Conservation (phyloP, 2,797 vertebrate species). For the Molossus molossus region DNA sequence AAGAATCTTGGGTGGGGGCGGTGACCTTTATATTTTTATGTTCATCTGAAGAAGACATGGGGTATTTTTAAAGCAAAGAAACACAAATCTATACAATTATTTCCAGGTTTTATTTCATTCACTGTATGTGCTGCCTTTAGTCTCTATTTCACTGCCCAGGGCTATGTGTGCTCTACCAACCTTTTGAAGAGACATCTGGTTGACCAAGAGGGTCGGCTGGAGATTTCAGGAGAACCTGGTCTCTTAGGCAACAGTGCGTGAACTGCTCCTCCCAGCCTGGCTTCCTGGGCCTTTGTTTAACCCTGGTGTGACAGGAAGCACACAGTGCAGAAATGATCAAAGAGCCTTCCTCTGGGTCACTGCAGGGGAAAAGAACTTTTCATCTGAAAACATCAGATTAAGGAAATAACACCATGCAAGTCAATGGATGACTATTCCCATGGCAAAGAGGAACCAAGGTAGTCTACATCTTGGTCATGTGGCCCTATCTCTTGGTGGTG, state of each 20-base stretch:
- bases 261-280: not conserved
- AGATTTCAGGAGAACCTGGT: accelerated
- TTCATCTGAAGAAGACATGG: not conserved
- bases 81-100: not conserved
- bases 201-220: not conserved
- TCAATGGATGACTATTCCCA: not conserved
- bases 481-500: not conserved
- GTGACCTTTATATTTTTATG: not conserved
- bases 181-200: not conserved
- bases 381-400: not conserved
- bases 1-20: not conserved
- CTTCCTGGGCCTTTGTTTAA: conserved; percentile 28
- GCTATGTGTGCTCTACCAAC: not conserved
- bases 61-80: not conserved
- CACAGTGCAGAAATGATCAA: not conserved
- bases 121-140: not conserved
- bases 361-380: not conserved
- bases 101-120: not conserved
- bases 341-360: not conserved
- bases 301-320: not conserved
- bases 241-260: not conserved
- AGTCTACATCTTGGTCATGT: accelerated
- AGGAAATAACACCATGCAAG: not conserved
- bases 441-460: not conserved
- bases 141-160: not conserved